These are phyloP conservation scores for Eurytoma californica DNA, from an alignment of 2,888 invertebrate species.

Conservation along the genomic window DNA sequence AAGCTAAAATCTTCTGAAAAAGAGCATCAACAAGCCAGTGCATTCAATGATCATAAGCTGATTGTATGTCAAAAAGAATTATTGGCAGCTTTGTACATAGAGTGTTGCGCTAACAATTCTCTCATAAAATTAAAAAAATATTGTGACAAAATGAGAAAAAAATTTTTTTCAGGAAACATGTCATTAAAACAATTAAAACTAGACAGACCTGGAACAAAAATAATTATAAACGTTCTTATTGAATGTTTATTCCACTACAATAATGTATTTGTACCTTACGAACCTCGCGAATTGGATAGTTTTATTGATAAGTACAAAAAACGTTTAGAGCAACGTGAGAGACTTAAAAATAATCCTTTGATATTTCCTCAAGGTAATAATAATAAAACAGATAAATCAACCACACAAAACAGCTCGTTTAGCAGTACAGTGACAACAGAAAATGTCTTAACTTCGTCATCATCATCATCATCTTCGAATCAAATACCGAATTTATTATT, in stretches of 20 bases:
- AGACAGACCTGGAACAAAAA: neutral
- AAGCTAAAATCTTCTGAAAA: neutral
- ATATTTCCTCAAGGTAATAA: slow-evolving; percentile 10
- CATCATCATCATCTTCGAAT: neutral
- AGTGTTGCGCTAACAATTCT: slow-evolving; percentile 37
- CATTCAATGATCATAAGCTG: slow-evolving; percentile 6
- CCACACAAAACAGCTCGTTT: neutral
- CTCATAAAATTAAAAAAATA: neutral
- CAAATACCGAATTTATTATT: neutral
- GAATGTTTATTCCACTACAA: slow-evolving; percentile 42
- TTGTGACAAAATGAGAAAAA: neutral
- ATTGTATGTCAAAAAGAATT: slow-evolving; percentile 25
- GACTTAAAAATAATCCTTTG: slow-evolving; percentile 33
- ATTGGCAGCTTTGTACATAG: slow-evolving; percentile 36
- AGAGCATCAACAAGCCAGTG: neutral
- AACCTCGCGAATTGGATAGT: neutral
- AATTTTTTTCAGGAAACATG: neutral
- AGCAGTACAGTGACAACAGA: neutral
- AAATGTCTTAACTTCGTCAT: neutral
- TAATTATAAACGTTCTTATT: slow-evolving; percentile 3
- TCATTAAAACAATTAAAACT: neutral
- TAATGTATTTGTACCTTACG: slow-evolving; percentile 45
- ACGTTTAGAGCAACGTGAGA: neutral
- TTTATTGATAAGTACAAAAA: slow-evolving; percentile 27
- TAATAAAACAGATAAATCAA: neutral